These are phyloP conservation scores for Scatophagus argus DNA, from an alignment of 2,113 vertebrate species.

Conservation along the genomic window DNA sequence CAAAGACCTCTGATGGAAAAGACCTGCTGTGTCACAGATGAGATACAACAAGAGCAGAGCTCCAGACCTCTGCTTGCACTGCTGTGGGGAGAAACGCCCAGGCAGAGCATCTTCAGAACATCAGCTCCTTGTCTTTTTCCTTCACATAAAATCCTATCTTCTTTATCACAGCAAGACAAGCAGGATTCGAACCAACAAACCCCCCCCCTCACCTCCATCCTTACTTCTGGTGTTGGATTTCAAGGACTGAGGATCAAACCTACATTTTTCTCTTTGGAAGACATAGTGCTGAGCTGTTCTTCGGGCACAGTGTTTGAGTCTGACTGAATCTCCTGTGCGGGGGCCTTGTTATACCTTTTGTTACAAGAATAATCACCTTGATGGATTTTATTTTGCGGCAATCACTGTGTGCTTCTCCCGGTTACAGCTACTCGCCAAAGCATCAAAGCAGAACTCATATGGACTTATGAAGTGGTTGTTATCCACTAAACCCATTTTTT, in stretches of 20 bases:
- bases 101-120: too few relatives aligned
- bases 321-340: too few relatives aligned
- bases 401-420: neutral
- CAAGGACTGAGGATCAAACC: neutral
- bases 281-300: too few relatives aligned
- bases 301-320: too few relatives aligned
- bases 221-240: neutral
- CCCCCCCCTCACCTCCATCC: too few relatives aligned
- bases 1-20: slow-evolving; percentile 7
- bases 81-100: too few relatives aligned
- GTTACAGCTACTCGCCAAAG: neutral
- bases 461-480: neutral
- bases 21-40: neutral
- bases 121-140: too few relatives aligned
- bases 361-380: neutral
- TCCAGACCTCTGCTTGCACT: too few relatives aligned
- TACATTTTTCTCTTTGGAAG: too few relatives aligned
- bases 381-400: neutral
- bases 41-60: neutral
- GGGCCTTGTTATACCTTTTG: neutral
- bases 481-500: slow-evolving; percentile 1
- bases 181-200: too few relatives aligned
- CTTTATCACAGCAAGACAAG: too few relatives aligned
- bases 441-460: neutral
- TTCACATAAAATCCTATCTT: too few relatives aligned